Conservation (phyloP, 1,140 invertebrate species). For the Apis florea region DNA sequence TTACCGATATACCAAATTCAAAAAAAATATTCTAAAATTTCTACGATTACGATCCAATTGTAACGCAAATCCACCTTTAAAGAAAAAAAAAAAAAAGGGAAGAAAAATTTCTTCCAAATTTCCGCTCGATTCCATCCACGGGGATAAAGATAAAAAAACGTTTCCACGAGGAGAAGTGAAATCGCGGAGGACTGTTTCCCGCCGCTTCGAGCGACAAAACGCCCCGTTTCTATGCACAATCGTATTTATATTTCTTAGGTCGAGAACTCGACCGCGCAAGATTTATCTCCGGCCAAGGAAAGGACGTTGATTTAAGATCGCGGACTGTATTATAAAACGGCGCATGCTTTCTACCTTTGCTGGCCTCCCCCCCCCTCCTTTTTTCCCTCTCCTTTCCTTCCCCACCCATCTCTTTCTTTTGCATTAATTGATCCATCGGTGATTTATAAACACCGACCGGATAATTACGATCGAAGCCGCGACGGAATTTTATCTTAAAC, state of each 20-base stretch:
- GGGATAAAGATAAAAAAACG: not conserved
- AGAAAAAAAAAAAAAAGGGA: too few relatives aligned
- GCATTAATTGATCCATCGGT: constrained; percentile 60
- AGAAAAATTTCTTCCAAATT: not conserved
- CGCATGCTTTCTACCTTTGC: constrained; percentile 30
- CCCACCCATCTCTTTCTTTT: not conserved
- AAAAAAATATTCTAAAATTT: too few relatives aligned
- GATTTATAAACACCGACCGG: constrained; percentile 53
- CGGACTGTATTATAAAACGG: constrained; percentile 56
- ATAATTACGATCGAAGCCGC: constrained; percentile 50
- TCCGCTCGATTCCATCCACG: too few relatives aligned
- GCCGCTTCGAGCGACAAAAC: constrained; percentile 44
- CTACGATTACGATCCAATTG: too few relatives aligned
- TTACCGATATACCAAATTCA: too few relatives aligned
- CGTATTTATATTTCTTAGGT: constrained; percentile 57
- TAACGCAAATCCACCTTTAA: too few relatives aligned
- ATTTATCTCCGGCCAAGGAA: constrained; percentile 60
- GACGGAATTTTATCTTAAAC: constrained; percentile 1
- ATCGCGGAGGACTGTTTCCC: not conserved
- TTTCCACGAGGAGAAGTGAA: not conserved
- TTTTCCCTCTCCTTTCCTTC: not conserved
- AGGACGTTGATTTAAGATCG: constrained; percentile 63
- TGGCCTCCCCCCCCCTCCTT: not conserved
- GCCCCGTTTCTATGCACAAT: constrained; percentile 47
- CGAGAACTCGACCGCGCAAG: constrained; percentile 34